These are phyloP conservation scores for Sorex araneus DNA, from an alignment of 2,113 vertebrate genomes.

Conservation along the genomic window DNA sequence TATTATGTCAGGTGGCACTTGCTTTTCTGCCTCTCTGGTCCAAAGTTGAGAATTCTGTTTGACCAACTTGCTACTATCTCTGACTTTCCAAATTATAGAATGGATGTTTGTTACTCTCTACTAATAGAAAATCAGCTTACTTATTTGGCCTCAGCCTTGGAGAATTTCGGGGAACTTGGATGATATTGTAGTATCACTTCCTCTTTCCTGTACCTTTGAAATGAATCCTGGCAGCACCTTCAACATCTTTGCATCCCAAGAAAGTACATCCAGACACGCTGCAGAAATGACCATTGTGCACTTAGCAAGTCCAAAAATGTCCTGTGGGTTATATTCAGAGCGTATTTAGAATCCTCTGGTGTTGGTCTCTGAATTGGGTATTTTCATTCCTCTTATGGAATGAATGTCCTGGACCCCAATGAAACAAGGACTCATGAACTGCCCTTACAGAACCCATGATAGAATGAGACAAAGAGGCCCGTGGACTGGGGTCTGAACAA, in stretches of 20 bases:
- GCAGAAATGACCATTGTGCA: not conserved
- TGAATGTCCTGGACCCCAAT: not conserved
- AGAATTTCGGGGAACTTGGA: not conserved
- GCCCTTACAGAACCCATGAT: not conserved
- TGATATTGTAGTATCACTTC: not conserved
- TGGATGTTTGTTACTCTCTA: not conserved
- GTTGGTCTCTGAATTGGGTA: not conserved
- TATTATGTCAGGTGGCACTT: not conserved
- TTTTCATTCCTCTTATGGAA: not conserved
- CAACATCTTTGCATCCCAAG: not conserved
- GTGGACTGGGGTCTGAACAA: not conserved
- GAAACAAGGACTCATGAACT: not conserved
- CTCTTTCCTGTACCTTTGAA: not conserved
- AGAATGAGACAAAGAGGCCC: not conserved
- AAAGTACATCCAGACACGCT: not conserved
- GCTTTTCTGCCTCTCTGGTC: not conserved
- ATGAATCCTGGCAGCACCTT: not conserved
- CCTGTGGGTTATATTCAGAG: not conserved
- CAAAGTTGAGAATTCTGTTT: not conserved
- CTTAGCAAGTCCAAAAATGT: conserved; percentile 34
- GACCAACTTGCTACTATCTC: not conserved
- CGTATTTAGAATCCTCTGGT: not conserved
- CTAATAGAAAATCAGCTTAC: not conserved
- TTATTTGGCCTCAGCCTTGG: not conserved
- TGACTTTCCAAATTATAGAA: not conserved